These are phyloP conservation scores for Xestobium rufovillosum DNA, from an alignment of 2,888 invertebrate species.

Conservation along the genomic window DNA sequence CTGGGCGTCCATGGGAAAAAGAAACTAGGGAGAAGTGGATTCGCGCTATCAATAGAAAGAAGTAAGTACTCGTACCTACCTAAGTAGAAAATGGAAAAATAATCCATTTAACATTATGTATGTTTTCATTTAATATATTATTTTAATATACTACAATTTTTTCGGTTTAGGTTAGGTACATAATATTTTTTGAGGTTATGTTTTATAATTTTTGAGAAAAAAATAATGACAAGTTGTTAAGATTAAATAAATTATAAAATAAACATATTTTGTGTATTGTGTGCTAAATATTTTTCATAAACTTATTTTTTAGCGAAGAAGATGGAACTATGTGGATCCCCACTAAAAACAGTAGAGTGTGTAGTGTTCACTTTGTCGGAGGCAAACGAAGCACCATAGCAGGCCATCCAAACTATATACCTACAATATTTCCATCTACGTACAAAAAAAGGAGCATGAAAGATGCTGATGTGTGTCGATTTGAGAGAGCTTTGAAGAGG, in stretches of 20 bases:
- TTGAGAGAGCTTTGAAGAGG: not conserved
- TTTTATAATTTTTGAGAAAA: too few relatives aligned
- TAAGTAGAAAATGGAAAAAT: too few relatives aligned
- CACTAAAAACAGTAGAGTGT: constrained; percentile 1
- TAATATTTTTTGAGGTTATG: too few relatives aligned
- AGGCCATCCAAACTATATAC: constrained; percentile 1
- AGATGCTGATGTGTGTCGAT: not conserved
- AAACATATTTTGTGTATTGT: too few relatives aligned
- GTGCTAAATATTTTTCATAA: too few relatives aligned
- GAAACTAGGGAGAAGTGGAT: not conserved
- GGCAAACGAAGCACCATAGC: not conserved
- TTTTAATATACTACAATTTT: too few relatives aligned
- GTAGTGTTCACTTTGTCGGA: constrained; percentile 1
- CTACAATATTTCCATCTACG: not conserved
- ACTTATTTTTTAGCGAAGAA: constrained; percentile 2
- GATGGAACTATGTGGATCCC: constrained; percentile 1
- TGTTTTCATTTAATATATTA: too few relatives aligned
- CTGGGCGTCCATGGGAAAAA: constrained; percentile 1
- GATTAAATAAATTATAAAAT: too few relatives aligned
- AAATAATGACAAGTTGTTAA: too few relatives aligned
- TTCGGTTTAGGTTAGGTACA: too few relatives aligned
- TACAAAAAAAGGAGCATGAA: not conserved
- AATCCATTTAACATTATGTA: not conserved
- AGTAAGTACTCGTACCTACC: too few relatives aligned
- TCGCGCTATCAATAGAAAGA: not conserved